Base-by-base conservation (phyloP, 2,113 vertebrate genomes). In the Mastomys coucha region DNA sequence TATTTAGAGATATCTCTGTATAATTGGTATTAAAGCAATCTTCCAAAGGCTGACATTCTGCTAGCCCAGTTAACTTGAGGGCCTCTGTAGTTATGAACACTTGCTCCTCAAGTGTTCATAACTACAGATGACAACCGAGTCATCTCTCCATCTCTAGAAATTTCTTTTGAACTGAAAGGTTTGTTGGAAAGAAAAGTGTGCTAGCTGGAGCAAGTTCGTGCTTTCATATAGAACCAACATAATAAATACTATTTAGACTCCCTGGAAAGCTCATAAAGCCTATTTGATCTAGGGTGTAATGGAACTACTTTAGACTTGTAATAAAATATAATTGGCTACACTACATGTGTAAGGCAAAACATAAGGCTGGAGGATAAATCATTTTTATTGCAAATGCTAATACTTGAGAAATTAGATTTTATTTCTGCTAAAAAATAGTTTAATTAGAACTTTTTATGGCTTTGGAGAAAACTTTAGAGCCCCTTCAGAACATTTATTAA, bases 281-380 rank as follows among this genome's bases (percentile, higher is more conserved):
- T 49, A 45, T 92, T 92, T 96, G 95, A 92, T 95, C 72, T 95
- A 91, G 45, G 56, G 72, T 86, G 80, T 89, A 96, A 84, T 69
- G 82, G 80, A 94, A 90, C 77, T 92, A 88, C 24, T 95, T 96
- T 95, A 93, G 65, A 93, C 49, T 93, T 86, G 80, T 28, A 85
- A 93, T 97, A 97, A 97, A 97, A 97, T 95, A 73, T 97, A 97
- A 97, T 91, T 97, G 88, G 70, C 91, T 91, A 51, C 39, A 70
- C 56, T 58, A 81, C 81, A 85, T 91, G 77, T 86, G 12, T 93
- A 94, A 94, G 42, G 80, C 58, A 94, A 94, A 96, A 77, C 53
- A 93, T 56, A 93, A 92, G 90, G 63, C 45, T 65, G 7, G 58
- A 88, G 26, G 89, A 93, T 94, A 94, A 92, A 96, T 96, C 33